Evolutionary conservation across 1,140 invertebrate species (phyloP).

Genomic region (Trichoplusia ni): DNA sequence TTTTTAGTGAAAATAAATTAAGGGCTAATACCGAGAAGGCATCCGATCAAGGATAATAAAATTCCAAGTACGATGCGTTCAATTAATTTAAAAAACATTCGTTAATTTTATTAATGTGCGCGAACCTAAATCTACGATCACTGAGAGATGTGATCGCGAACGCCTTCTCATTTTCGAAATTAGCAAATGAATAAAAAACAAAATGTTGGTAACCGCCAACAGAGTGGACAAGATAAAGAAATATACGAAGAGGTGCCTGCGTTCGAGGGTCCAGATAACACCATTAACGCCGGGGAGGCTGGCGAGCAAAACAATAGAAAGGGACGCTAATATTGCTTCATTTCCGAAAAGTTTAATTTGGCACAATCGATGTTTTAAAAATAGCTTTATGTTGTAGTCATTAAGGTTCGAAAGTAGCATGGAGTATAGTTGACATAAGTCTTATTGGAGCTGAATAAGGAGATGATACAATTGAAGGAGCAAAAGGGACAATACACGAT

Average conservation of each 20-base stretch:
- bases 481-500: slow-evolving; percentile 64
- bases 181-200: slow-evolving; percentile 75
- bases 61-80: slow-evolving; percentile 68
- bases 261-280: slow-evolving; percentile 76
- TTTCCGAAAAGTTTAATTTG: slow-evolving; percentile 40
- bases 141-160: slow-evolving; percentile 65
- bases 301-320: slow-evolving; percentile 64
- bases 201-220: slow-evolving; percentile 61
- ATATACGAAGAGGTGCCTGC: slow-evolving; percentile 79
- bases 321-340: slow-evolving; percentile 47
- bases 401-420: slow-evolving; percentile 25
- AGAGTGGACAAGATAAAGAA: slow-evolving; percentile 79
- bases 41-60: slow-evolving; percentile 65
- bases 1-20: slow-evolving; percentile 12
- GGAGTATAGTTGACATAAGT: slow-evolving; percentile 5
- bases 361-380: slow-evolving; percentile 24
- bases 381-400: slow-evolving; percentile 25
- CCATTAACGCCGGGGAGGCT: slow-evolving; percentile 77
- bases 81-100: slow-evolving; percentile 79
- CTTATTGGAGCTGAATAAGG: slow-evolving; percentile 8
- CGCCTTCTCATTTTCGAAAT: slow-evolving; percentile 80
- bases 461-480: slow-evolving; percentile 44
- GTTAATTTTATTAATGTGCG: slow-evolving; percentile 78
- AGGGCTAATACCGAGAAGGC: slow-evolving; percentile 41
- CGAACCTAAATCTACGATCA: slow-evolving; percentile 75